Evolutionary conservation across 2,113 vertebrate genomes (phyloP).

Genomic region (Jaculus jaculus): DNA sequence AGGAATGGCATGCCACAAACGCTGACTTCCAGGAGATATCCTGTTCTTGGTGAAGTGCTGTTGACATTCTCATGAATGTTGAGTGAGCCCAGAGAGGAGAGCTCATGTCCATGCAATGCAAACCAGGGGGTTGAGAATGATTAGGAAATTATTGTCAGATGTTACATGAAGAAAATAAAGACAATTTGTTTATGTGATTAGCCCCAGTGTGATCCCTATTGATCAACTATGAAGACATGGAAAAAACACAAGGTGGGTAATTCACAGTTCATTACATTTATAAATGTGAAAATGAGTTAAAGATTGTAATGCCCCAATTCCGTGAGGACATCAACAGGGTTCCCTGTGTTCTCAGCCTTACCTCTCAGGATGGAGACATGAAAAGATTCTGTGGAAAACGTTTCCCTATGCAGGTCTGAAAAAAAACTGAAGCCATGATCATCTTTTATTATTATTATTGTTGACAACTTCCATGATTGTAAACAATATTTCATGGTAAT

Average conservation of each 20-base stretch:
- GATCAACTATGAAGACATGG: slow-evolving; percentile 48
- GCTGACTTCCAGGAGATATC: slow-evolving; percentile 77
- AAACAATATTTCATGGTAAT: too few relatives aligned
- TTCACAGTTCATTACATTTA: background rate
- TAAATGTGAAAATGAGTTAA: background rate
- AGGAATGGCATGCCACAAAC: slow-evolving; percentile 77
- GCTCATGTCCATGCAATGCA: slow-evolving; percentile 79
- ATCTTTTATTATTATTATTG: too few relatives aligned
- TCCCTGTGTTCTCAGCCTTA: background rate
- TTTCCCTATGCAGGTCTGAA: background rate
- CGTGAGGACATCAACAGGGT: background rate
- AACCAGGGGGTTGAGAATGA: slow-evolving; percentile 73
- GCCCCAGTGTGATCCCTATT: slow-evolving; percentile 27
- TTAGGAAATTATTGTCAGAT: slow-evolving; percentile 77
- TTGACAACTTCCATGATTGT: too few relatives aligned
- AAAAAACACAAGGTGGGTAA: slow-evolving; percentile 43
- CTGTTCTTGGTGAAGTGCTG: slow-evolving; percentile 75
- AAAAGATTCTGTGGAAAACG: background rate
- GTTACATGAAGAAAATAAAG: slow-evolving; percentile 60
- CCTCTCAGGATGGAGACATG: background rate
- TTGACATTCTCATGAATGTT: slow-evolving; percentile 72
- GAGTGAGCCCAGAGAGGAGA: slow-evolving; percentile 78
- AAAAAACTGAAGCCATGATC: too few relatives aligned
- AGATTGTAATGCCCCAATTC: background rate
- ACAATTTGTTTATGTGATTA: slow-evolving; percentile 60